These are phyloP conservation scores for Gila orcuttii DNA, from an alignment of 2,113 vertebrate genomes.

Conservation along the genomic window DNA sequence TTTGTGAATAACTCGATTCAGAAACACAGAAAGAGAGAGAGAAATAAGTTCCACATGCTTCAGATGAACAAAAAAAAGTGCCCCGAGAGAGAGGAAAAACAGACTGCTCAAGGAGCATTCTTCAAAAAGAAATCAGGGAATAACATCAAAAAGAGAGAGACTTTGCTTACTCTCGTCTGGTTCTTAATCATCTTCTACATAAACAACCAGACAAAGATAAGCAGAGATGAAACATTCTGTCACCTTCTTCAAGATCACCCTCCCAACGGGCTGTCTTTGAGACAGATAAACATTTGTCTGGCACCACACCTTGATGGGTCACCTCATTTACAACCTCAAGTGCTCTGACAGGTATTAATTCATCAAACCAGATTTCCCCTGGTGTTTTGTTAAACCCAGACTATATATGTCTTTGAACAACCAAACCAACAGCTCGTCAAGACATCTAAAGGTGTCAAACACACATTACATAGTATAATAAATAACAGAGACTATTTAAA, in stretches of 20 bases:
- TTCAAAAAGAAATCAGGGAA: constrained; percentile 22
- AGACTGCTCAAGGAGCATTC: constrained; percentile 45
- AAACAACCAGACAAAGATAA: constrained; percentile 20
- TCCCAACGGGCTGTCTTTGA: constrained; percentile 22
- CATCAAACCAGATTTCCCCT: constrained; percentile 9
- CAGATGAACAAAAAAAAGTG: constrained; percentile 57
- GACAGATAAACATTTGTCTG: constrained; percentile 48
- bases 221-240: constrained; percentile 17
- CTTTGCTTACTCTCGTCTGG: background rate
- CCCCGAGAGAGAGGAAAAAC: constrained; percentile 45
- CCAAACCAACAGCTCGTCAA: constrained; percentile 1
- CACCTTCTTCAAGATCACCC: constrained; percentile 21
- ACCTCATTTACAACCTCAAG: constrained; percentile 45
- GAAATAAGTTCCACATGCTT: constrained; percentile 82
- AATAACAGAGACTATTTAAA: background rate
- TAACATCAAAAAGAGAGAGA: background rate
- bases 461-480: background rate
- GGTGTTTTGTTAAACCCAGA: background rate
- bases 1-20: constrained; percentile 67
- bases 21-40: constrained; percentile 61
- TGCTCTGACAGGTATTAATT: background rate
- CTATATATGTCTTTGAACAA: background rate
- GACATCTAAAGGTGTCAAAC: constrained; percentile 9
- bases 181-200: constrained; percentile 31
- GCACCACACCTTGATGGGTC: constrained; percentile 38